These are phyloP conservation scores for Eremophila alpestris DNA, from an alignment of 2,797 vertebrate genomes.

Conservation along the genomic window DNA sequence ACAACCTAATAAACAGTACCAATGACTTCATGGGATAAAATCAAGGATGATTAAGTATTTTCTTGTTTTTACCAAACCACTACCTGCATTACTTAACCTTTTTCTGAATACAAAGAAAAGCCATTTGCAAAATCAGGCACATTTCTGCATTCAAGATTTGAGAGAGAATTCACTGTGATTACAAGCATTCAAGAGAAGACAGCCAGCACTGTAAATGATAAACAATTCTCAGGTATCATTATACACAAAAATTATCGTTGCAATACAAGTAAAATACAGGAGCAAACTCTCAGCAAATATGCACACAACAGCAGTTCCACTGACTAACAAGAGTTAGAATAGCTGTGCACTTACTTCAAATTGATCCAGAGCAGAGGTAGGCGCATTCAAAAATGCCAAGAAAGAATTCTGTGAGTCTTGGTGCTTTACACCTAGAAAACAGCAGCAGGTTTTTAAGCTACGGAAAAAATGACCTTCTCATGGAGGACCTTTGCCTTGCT, in stretches of 20 bases:
- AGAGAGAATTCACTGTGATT: background rate
- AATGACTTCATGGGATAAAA: background rate
- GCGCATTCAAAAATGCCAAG: conserved; percentile 96
- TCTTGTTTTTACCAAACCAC: background rate
- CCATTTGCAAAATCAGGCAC: background rate
- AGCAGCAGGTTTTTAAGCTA: conserved; percentile 76
- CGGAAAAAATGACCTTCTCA: conserved; percentile 62
- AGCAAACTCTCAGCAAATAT: background rate
- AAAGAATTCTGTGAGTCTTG: conserved; percentile 99
- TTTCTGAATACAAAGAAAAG: background rate
- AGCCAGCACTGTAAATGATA: background rate
- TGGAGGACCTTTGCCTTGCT: conserved; percentile 68
- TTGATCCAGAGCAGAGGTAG: conserved; percentile 93
- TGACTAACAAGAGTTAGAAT: background rate
- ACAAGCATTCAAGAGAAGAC: background rate
- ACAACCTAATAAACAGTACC: background rate
- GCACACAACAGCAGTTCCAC: background rate
- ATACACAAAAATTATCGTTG: background rate
- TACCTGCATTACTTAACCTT: background rate
- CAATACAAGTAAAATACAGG: background rate
- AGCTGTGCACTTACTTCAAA: conserved; percentile 89
- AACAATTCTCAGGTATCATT: background rate
- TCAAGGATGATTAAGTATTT: background rate
- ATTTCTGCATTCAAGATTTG: background rate
- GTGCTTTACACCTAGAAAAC: conserved; percentile 94